phyloP scores from a whole-genome alignment of 1,140 invertebrate species.

The Telenomus remus region DNA sequence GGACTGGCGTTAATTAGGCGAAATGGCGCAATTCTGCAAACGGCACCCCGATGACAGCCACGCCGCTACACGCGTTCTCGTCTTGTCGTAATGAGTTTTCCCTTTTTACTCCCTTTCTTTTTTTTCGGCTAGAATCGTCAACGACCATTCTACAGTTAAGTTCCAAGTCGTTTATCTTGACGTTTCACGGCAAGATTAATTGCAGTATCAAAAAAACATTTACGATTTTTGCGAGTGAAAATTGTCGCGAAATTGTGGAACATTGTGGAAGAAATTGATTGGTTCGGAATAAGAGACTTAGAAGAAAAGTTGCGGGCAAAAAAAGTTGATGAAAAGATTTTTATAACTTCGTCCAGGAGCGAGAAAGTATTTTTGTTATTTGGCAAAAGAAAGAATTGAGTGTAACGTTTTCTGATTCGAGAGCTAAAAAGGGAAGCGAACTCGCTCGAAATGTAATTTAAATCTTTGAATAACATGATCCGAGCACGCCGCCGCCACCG shows the following conservation, averaged over 20 bases:
- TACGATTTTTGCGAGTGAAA: too few species aligned
- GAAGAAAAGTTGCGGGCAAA: too few species aligned
- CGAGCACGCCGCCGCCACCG: constrained; percentile 10
- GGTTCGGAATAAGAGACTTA: too few species aligned
- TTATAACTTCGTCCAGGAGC: neutral
- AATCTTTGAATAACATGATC: constrained; percentile 38
- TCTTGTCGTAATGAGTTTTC: constrained; percentile 24
- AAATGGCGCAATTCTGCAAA: constrained; percentile 64
- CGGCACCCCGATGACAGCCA: constrained; percentile 14
- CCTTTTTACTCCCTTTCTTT: neutral
- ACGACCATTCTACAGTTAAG: too few species aligned
- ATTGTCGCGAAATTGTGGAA: too few species aligned
- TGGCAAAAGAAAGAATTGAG: neutral
- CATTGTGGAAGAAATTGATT: too few species aligned
- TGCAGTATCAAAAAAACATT: too few species aligned
- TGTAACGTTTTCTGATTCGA: constrained; percentile 13
- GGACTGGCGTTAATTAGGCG: constrained; percentile 62
- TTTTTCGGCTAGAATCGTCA: neutral
- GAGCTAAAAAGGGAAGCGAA: neutral
- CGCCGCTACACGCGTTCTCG: constrained; percentile 12
- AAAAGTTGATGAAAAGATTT: too few species aligned
- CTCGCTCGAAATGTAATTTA: constrained; percentile 26
- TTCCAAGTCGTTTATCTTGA: too few species aligned
- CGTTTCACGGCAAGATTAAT: too few species aligned
- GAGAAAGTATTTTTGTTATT: constrained; percentile 1